These are phyloP conservation scores for Podarcis lilfordi DNA, from an alignment of 2,797 vertebrate species.

Conservation along the genomic window DNA sequence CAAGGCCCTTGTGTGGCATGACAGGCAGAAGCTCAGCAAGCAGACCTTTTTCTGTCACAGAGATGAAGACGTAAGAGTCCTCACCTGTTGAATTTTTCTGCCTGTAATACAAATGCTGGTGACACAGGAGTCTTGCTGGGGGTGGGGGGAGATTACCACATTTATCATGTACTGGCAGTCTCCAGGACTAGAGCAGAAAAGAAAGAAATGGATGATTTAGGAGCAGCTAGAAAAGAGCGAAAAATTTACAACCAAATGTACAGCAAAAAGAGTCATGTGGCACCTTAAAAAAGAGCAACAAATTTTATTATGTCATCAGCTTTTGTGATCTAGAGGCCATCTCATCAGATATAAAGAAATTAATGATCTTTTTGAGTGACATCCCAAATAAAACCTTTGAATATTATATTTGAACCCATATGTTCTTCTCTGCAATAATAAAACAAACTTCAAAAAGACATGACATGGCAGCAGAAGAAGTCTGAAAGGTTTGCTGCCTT, in stretches of 20 bases:
- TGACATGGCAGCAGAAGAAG: conserved; percentile 33
- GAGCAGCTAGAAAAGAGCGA: background rate
- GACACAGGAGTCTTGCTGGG: background rate
- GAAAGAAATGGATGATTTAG: background rate
- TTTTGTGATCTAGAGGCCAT: background rate
- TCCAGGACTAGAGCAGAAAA: background rate
- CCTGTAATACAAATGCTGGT: background rate
- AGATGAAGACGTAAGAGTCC: background rate
- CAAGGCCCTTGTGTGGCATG: background rate
- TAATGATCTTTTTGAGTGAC: conserved; percentile 43
- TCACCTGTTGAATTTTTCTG: conserved; percentile 12
- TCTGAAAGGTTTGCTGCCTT: conserved; percentile 50
- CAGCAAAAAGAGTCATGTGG: background rate
- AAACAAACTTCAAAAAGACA: conserved; percentile 44
- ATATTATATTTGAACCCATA: conserved; percentile 40
- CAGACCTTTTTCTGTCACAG: background rate
- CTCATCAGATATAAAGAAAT: conserved; percentile 4
- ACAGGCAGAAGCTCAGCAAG: background rate
- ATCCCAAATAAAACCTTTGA: conserved; percentile 45
- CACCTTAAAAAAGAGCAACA: background rate
- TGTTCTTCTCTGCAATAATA: conserved; percentile 41
- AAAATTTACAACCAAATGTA: background rate
- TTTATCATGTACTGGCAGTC: background rate
- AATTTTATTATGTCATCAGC: background rate
- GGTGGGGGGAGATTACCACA: background rate